Conservation (phyloP, 2,888 invertebrate species). For the Conomelus anceps region DNA sequence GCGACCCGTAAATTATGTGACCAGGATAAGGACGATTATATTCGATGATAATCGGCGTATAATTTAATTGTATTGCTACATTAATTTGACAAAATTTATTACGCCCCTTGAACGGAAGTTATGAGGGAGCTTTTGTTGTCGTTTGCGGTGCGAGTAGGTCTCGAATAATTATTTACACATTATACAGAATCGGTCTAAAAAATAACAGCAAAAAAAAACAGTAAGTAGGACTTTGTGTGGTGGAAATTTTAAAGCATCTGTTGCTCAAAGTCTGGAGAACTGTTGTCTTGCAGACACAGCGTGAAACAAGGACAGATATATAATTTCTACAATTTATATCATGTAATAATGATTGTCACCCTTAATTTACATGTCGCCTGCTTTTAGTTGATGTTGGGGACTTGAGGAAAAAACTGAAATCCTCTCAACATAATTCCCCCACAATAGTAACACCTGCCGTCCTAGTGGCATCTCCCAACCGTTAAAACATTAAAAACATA, state of each 20-base stretch:
- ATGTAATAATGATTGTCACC: not conserved
- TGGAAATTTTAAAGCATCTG: not conserved
- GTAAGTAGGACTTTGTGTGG: no score
- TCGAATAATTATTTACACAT: not conserved
- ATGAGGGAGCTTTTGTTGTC: not conserved
- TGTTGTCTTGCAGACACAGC: not conserved
- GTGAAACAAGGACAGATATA: not conserved
- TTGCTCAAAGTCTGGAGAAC: not conserved
- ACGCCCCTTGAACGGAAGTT: not conserved
- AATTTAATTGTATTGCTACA: not conserved
- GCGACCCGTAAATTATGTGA: not conserved
- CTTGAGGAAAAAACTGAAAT: not conserved
- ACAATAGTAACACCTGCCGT: not conserved
- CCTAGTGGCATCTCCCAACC: not conserved
- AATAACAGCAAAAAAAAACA: no score
- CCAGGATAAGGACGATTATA: not conserved
- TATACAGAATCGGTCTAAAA: not conserved
- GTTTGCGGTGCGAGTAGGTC: not conserved
- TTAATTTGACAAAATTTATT: not conserved
- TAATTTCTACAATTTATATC: not conserved
- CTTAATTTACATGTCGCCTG: not conserved
- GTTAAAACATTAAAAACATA: not conserved
- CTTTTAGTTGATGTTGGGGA: not conserved
- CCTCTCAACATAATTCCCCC: not conserved
- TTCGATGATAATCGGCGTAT: not conserved